These are phyloP conservation scores for Pluvialis apricaria DNA, from an alignment of 2,113 vertebrate species.

Conservation along the genomic window DNA sequence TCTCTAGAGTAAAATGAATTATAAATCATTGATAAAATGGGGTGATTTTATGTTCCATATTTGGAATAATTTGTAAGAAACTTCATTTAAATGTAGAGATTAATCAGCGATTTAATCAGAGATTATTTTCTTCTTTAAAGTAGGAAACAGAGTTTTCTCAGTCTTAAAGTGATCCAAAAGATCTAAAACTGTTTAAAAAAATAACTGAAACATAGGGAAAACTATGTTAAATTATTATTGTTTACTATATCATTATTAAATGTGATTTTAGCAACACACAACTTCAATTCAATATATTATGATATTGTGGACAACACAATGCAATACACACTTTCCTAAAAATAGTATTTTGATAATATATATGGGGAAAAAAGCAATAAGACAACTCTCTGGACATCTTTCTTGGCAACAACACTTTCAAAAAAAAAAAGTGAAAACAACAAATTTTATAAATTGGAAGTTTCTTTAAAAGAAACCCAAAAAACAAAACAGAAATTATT, in stretches of 20 bases:
- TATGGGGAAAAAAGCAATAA: background rate
- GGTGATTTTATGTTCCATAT: background rate
- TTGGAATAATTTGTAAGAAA: slow-evolving; percentile 3
- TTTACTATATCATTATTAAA: background rate
- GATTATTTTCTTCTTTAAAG: background rate
- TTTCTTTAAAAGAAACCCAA: background rate
- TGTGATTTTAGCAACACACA: background rate
- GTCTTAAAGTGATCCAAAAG: background rate
- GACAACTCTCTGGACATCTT: background rate
- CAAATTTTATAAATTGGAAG: background rate
- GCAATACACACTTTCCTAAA: background rate
- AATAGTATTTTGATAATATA: background rate
- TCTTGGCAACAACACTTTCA: background rate
- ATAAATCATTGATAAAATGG: background rate
- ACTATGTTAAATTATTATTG: background rate
- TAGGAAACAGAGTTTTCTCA: background rate
- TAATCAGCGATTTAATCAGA: slow-evolving; percentile 33
- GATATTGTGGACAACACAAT: background rate
- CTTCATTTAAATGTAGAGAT: slow-evolving; percentile 6
- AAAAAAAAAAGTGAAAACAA: background rate
- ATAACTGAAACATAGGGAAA: background rate
- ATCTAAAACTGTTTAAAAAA: background rate
- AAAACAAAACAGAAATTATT: background rate
- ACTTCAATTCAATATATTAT: background rate
- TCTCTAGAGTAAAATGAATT: background rate